Evolutionary conservation across 2,888 invertebrate genomes (phyloP).

Genomic region (Apamea crenata): DNA sequence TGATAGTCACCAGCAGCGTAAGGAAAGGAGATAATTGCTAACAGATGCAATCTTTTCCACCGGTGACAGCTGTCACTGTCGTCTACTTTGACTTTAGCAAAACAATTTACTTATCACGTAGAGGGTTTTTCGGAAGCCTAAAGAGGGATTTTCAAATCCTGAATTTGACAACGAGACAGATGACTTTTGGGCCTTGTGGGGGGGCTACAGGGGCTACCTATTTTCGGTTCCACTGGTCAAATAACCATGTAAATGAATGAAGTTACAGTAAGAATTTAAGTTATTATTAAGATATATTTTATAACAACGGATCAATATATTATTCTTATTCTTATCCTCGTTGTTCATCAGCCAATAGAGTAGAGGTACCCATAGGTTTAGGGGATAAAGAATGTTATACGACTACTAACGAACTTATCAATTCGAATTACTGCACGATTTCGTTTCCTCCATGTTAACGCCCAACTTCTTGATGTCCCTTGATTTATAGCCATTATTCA

Average conservation of each 20-base stretch:
- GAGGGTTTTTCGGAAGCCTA: neutral
- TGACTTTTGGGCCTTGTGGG: too few relatives aligned
- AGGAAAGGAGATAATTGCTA: neutral
- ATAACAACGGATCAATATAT: neutral
- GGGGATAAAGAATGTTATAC: neutral
- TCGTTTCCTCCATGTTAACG: conserved; percentile 5
- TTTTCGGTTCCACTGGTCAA: neutral
- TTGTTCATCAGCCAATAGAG: neutral
- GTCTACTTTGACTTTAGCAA: neutral
- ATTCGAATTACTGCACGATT: neutral
- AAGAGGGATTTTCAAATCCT: neutral
- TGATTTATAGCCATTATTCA: conserved; percentile 51
- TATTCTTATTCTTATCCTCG: neutral
- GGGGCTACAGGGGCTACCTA: too few relatives aligned
- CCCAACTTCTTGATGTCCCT: conserved; percentile 46
- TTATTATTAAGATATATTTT: neutral
- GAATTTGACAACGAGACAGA: neutral
- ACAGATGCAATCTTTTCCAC: conserved; percentile 15
- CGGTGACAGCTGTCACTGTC: conserved; percentile 5
- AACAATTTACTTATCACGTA: neutral
- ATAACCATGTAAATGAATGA: neutral
- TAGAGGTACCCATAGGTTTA: neutral
- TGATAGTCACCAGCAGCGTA: conserved; percentile 1
- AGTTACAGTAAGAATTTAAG: neutral
- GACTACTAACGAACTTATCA: neutral